Evolutionary conservation across 2,113 vertebrate genomes (phyloP), one percentile per base, ranked within the genome.

Genomic region (Siphamia tubifer): DNA sequence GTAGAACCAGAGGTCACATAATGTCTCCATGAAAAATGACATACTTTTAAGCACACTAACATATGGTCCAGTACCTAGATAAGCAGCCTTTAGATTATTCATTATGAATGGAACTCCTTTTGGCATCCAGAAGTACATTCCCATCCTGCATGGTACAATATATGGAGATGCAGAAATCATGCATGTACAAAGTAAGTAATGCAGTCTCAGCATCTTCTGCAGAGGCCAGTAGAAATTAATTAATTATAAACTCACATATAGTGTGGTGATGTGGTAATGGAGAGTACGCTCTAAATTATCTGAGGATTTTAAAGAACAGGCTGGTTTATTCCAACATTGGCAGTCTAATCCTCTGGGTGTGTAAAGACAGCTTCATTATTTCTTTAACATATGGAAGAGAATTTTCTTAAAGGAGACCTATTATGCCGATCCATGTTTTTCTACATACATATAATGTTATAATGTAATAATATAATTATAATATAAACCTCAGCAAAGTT

Each of bases 41-140:
- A 21, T 4, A 8, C 9, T 1, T 31, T 13, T 12, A 45, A 15
- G 23, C 28, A 25, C 17, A 42, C 5, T 12, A 49, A 62, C 66
- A 78, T 21, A 55, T 53, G 61, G 44, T 73, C 42, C 20, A 19
- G 19, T 30, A 24, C 10, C 56, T 48, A 49, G 57, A 65, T 24
- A 66, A 15, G 32, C 24, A 32, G 48, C 43, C 31, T 49, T 58
- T 84, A 32, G 45, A 81, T 83, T 66, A 63, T 89, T 84, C 28
- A 90, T 81, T 8, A 52, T 40, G 32, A 61, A 40, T 48, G 24
- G 58, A 23, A 36, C 61, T 61, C 35, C 51, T 39, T 60, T 42
- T 66, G 56, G 27, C 43, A 39, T 38, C 51, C 44, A 27, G n/a
- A 8, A 11, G 57, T 16, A 32, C 58, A 68, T 55, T 51, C 1